Base-by-base conservation (phyloP, 2,797 vertebrate species). In the Aotus griseimembra region DNA sequence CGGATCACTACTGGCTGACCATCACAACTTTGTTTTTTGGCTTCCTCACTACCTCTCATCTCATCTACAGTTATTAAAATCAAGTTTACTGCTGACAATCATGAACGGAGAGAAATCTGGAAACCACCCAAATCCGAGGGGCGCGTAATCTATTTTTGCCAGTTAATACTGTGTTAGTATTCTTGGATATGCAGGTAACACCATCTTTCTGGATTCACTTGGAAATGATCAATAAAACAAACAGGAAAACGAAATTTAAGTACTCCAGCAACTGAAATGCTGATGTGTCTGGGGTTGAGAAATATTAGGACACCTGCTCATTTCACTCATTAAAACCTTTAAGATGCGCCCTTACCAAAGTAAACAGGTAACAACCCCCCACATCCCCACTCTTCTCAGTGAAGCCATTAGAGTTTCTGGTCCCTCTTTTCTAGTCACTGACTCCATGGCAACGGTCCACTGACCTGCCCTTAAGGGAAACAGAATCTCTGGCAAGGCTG, bases 321-420 rank as follows among this genome's bases (percentile, higher is more conserved):
- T 94, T 92, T 82, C 88, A 86, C 95, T 97, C 97, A 98, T 98
- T 97, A 97, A 96, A 97, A 61, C 81, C 95, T 97, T 79, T 15
- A 94, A 95, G 97, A 93, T 77, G 24, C 10, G 8, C 96, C 87
- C 76, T 97, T 91, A 97, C 97, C 1, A 55, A 91, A 98, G 96
- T 13, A 94, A 97, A 98, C 98, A 98, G 94, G 90, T 90, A 97
- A 98, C 96, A 24, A n/a, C 61, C 33, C 33, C 33, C 61, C 1
- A 67, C 20, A 55, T 22, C 52, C 46, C 41, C 97, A 98, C 97
- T 92, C 85, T 76, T 95, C 88, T 85, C 83, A 77, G 90, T 94
- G 94, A 81, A 79, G 95, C 94, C 90, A 95, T 89, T 89, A 0
- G 2, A 93, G 93, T 48, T 55, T 41, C 4, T 5, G 28, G 36